Evolutionary conservation across 2,797 vertebrate species (phyloP).

Genomic region (Platalea minor): DNA sequence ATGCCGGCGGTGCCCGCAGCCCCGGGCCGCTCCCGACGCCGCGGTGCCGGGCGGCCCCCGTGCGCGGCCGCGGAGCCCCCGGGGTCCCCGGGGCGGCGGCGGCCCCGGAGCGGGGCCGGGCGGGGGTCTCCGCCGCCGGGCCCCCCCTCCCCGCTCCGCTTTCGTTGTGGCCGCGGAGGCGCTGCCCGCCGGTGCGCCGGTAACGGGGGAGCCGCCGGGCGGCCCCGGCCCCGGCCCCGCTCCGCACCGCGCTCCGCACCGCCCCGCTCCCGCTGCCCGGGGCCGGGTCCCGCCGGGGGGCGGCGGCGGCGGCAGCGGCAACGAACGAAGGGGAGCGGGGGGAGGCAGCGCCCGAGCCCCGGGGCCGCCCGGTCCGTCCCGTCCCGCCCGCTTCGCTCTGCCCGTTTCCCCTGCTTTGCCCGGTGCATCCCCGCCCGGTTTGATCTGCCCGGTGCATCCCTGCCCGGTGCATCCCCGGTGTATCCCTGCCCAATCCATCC

Average conservation of each 20-base stretch:
- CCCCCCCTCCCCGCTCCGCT: background rate
- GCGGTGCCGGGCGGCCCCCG: background rate
- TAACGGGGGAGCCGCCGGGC: background rate
- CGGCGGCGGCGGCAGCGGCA: too few species aligned
- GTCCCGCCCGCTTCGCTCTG: background rate
- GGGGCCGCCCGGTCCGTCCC: background rate
- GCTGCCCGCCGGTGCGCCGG: background rate
- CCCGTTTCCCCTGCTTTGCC: too few species aligned
- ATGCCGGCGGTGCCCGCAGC: background rate
- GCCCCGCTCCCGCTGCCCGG: too few species aligned
- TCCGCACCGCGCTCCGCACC: too few species aligned
- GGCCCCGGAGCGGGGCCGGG: background rate
- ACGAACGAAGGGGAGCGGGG: too few species aligned
- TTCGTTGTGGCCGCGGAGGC: background rate
- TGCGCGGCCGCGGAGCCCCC: slow-evolving; percentile 59
- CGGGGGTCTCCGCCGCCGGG: background rate
- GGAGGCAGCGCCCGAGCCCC: too few species aligned
- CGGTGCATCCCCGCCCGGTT: too few species aligned
- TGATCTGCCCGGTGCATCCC: too few species aligned
- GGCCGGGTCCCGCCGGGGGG: too few species aligned
- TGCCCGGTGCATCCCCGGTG: background rate
- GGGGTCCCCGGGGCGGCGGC: background rate
- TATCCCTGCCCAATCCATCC: too few species aligned
- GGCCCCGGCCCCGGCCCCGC: background rate
- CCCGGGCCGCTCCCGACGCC: background rate